Evolutionary conservation across 2,113 vertebrate genomes (phyloP).

Genomic region (Noturus placidus): DNA sequence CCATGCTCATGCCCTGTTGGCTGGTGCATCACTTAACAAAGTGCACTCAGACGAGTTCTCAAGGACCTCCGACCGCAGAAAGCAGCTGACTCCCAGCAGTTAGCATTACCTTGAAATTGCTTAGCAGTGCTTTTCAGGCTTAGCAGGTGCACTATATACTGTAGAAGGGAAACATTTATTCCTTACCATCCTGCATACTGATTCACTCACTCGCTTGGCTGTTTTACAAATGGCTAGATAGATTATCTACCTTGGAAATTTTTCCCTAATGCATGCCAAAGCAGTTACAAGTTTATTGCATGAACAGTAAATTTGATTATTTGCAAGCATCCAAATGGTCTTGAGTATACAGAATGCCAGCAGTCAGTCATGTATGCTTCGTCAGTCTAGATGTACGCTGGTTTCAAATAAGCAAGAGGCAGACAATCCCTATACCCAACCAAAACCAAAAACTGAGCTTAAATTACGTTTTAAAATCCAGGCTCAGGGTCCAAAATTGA

Average conservation of each 20-base stretch:
- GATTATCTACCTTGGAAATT: background rate
- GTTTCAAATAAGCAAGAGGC: background rate
- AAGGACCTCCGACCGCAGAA: slow-evolving; percentile 7
- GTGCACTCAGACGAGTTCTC: slow-evolving; percentile 12
- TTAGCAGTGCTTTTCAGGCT: background rate
- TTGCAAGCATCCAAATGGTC: slow-evolving; percentile 12
- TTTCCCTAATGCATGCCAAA: background rate
- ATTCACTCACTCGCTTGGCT: background rate
- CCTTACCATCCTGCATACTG: background rate
- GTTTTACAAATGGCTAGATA: background rate
- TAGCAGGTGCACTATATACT: slow-evolving; percentile 5
- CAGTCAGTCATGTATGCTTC: background rate
- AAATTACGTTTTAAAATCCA: background rate
- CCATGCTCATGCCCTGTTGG: slow-evolving; percentile 15
- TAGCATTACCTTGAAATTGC: slow-evolving; percentile 20
- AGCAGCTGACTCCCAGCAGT: slow-evolving; percentile 19
- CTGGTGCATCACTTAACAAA: slow-evolving; percentile 25
- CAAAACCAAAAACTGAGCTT: background rate
- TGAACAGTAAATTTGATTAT: slow-evolving; percentile 4
- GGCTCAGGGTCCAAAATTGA: background rate
- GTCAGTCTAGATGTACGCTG: background rate
- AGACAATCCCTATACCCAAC: background rate
- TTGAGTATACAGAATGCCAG: background rate
- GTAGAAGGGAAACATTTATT: background rate
- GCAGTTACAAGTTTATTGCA: background rate